Base-by-base conservation (phyloP, 2,888 invertebrate genomes). In the Agriotes lineatus region DNA sequence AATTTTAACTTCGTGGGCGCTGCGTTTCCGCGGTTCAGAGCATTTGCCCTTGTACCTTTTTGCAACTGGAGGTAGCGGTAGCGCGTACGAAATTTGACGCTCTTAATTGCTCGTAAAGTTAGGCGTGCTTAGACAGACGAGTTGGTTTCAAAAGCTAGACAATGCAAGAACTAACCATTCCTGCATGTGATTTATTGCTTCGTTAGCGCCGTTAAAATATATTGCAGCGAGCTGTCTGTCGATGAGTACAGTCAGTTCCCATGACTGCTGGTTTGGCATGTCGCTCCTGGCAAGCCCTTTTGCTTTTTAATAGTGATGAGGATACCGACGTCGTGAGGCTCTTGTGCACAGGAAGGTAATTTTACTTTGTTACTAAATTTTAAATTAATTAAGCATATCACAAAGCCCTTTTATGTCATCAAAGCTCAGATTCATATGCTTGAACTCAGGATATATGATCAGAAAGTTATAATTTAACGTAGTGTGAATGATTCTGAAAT, bases 151-250 rank as follows among this genome's bases (percentile, higher is more conserved):
- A 33, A 58, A 44, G 48, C 35, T 33, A 45, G 58, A 58, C 58
- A 58, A 52, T 52, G 44, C 56, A 37, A 42, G 58, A 58, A 42
- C 42, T 58, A 58, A 58, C 58, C 42, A 22, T 44, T 58, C 30
- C 48, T 60, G 60, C 48, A 60, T 48, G 48, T 60, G 60, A 60
- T 60, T 60, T 60, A 60, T 60, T 60, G 33, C 60, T 60, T 48
- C 48, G 48, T 33, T 16, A 35, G 48, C n/a, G 48, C 45, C n/a
- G 60, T 33, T 58, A 45, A 56, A 48, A 48, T 58, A 44, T 56
- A 56, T 56, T 44, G 12, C 42, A 58, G 37, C 39, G 19, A 14
- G 42, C 22, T 58, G 58, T 56, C 35, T 56, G 56, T 56, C 39
- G 39, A 37, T 56, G 56, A 52, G 37, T 19, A 45, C 20, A 20